Evolutionary conservation across 2,113 vertebrate species (phyloP).

Genomic region (Notiomystis cincta): DNA sequence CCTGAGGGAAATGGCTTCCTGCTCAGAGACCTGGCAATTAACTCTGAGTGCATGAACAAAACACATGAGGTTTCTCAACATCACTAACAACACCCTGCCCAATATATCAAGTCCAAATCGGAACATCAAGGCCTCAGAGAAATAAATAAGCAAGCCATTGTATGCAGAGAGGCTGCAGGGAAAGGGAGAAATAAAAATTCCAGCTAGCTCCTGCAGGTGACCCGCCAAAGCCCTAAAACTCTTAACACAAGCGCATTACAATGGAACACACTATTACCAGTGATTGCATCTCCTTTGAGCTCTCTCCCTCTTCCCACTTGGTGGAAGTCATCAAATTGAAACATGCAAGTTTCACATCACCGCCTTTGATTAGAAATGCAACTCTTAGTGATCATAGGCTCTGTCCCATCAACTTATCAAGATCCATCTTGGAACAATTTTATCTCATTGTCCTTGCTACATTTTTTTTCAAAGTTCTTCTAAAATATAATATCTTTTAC

Average conservation of each 20-base stretch:
- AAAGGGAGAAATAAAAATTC: neutral
- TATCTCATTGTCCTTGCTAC: neutral
- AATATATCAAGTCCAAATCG: neutral
- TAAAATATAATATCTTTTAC: neutral
- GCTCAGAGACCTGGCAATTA: slow-evolving; percentile 15
- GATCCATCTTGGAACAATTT: neutral
- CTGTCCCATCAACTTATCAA: neutral
- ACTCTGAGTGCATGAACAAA: neutral
- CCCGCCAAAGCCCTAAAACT: neutral
- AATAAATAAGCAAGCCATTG: neutral
- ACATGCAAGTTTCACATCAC: neutral
- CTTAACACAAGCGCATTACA: neutral
- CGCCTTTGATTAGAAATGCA: neutral
- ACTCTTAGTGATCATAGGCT: neutral
- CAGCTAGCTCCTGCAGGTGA: neutral
- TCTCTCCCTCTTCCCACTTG: neutral
- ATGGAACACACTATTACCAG: neutral
- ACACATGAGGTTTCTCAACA: slow-evolving; percentile 26
- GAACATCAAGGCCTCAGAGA: slow-evolving; percentile 21
- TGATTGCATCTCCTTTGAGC: neutral
- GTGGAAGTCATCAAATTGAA: neutral
- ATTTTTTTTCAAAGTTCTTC: neutral
- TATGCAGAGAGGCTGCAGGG: neutral
- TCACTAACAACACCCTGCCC: neutral
- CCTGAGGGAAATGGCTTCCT: neutral